Base-by-base conservation (phyloP, 2,797 vertebrate species). In the Synanceia verrucosa region DNA sequence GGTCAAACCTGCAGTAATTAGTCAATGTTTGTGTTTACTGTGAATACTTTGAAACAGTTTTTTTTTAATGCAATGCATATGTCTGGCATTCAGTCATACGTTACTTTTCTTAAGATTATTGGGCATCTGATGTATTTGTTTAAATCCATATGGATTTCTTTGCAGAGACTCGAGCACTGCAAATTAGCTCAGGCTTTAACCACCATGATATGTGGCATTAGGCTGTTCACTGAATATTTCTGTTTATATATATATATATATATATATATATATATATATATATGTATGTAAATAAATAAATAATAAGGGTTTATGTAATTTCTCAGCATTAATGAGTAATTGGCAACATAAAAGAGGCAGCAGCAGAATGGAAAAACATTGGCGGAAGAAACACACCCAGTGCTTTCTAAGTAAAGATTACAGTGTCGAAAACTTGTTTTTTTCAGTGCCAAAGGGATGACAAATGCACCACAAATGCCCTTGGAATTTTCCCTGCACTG, bases 391-490 rank as follows among this genome's bases (percentile, higher is more conserved):
- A 88, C 83, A 89, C 76, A 78, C 85, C 83, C 84, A 67, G 70
- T 9, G 73, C 73, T 83, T 78, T 82, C 78, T 76, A 69, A 89
- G 84, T 73, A 65, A 84, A 84, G 73, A 90, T 87, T 83, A 85
- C 74, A 81, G 69, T 65, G 81, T 68, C 83, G 84, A 88, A 72
- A 85, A 86, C 66, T 65, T 82, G 78, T 86, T 86, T 55, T 70
- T 56, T 70, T 70, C 46, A 41, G 65, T 80, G 89, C 80, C 82
- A 86, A 63, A 72, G 64, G 70, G 77, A 86, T 89, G 86, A 92
- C 85, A 91, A 89, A 91, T 86, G 85, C 84, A 82, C 79, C 86
- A 86, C 82, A 89, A 89, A 90, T 80, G 86, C 77, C 85, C 79
- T 88, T 90, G 87, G 86, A 88, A 88, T 86, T 87, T 85, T 85